These are phyloP conservation scores for Pandemis heparana DNA, from an alignment of 2,888 invertebrate genomes.

Conservation along the genomic window DNA sequence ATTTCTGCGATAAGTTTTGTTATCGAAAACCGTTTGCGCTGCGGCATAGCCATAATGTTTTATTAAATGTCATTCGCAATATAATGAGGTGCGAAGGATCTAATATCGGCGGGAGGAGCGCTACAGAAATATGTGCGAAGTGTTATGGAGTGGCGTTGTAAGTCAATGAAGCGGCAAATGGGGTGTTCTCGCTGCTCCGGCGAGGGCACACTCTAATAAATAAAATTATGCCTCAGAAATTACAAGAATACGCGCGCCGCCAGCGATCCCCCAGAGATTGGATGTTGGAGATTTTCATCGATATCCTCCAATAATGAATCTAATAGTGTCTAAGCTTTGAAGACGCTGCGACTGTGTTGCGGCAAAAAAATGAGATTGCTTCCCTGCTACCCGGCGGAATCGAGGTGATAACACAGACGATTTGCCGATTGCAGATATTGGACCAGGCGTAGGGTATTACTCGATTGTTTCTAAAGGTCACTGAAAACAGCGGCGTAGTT, in stretches of 20 bases:
- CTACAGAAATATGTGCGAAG: slow-evolving; percentile 85
- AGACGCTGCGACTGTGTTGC: slow-evolving; percentile 57
- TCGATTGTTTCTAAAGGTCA: slow-evolving; percentile 3
- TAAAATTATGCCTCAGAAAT: slow-evolving; percentile 85
- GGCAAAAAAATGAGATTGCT: slow-evolving; percentile 62
- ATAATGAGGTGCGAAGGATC: slow-evolving; percentile 84
- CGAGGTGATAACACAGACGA: slow-evolving; percentile 47
- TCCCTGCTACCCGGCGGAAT: slow-evolving; percentile 45
- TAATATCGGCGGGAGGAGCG: slow-evolving; percentile 75
- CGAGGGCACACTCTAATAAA: slow-evolving; percentile 83
- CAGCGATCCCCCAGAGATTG: slow-evolving; percentile 80
- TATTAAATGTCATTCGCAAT: slow-evolving; percentile 85
- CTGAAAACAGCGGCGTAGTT: neutral
- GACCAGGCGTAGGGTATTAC: slow-evolving; percentile 23
- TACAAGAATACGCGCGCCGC: slow-evolving; percentile 82
- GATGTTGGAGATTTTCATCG: slow-evolving; percentile 80
- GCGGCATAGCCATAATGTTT: slow-evolving; percentile 79
- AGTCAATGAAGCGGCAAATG: slow-evolving; percentile 86
- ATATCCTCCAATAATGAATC: slow-evolving; percentile 80
- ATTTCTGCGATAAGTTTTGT: slow-evolving; percentile 44
- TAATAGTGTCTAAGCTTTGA: slow-evolving; percentile 78
- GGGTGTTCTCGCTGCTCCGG: slow-evolving; percentile 78
- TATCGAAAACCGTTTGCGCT: slow-evolving; percentile 76
- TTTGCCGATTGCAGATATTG: slow-evolving; percentile 49
- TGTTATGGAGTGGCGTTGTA: slow-evolving; percentile 85